Percentiles rank a stretch among this genome's conserved stretches.
These are phyloP conservation scores for Poliocrania exsul DNA, from an alignment of 2,797 vertebrate species.

Conservation along the genomic window DNA sequence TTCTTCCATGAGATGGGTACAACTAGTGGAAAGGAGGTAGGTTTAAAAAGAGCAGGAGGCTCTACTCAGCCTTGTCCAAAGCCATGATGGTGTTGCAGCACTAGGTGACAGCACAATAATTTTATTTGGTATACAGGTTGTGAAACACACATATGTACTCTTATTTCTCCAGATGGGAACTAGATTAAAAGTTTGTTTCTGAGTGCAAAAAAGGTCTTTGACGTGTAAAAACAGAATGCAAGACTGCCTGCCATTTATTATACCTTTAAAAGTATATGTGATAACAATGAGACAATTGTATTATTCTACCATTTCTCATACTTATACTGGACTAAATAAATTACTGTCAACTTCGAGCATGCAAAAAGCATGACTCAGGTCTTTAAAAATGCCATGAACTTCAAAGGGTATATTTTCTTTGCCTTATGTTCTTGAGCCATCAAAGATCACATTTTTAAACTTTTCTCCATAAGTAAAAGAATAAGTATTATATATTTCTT, in stretches of 20 bases:
- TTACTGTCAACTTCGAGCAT: background rate
- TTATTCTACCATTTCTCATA: background rate
- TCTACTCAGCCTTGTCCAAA: background rate
- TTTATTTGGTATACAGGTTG: background rate
- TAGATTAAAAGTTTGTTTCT: background rate
- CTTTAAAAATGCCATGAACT: slow-evolving; percentile 19
- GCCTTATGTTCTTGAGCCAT: background rate
- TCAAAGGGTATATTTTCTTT: background rate
- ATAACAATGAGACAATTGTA: background rate
- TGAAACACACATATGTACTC: background rate
- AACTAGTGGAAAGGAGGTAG: background rate
- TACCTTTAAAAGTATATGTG: background rate
- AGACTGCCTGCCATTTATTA: background rate
- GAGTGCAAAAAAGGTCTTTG: background rate
- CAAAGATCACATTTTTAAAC: background rate
- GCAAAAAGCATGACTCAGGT: background rate
- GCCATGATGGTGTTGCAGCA: background rate
- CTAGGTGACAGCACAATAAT: background rate
- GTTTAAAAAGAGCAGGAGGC: background rate
- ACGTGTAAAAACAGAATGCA: background rate
- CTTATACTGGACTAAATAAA: background rate
- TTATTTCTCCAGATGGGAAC: background rate
- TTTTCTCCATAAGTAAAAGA: background rate
- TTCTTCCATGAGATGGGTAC: background rate
- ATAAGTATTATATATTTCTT: background rate